Base-by-base conservation (phyloP, 2,113 vertebrate genomes). In the Chaetura pelagica region DNA sequence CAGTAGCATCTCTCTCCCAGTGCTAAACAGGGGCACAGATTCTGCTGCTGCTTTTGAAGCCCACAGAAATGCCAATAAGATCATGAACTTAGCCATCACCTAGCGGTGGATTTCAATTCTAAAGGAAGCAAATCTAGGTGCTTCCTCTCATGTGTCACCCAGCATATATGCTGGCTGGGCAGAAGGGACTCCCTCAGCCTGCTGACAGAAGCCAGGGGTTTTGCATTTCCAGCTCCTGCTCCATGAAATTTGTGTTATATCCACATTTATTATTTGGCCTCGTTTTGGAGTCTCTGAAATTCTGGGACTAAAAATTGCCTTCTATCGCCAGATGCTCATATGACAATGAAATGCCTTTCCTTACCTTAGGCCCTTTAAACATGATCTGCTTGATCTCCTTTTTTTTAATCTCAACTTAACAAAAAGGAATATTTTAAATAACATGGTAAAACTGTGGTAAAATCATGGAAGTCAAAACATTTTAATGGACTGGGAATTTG, bases 401-500 rank as follows among this genome's bases (percentile, higher is more conserved):
- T 5, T 35, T 40, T 51, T 30, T 27, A 63, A 48, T 61, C 63
- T 77, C 32, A 63, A 82, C 79, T 44, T 89, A 94, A 84, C 48
- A 44, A 22, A 86, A 94, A 96, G 85, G 21, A 57, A 13, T 88
- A 93, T 95, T 91, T 89, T 87, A 91, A 94, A 90, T 34, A 84
- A 90, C 2, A 0, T 46, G 57, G 87, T 64, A 27, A 38, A 94
- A 84, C 26, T 5, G 8, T 14, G 77, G 57, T 32, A 74, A 97
- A 76, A 88, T 80, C 40, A 38, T 62, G 52, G 44, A 84, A 92
- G 34, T 63, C 4, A 2, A 84, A 93, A 88, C 44, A 87, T 82
- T 94, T 96, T 90, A 96, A 96, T 69, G 67, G 93, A 73, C 83
- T 93, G 68, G 58, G n/a, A 89, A 97, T 95, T 76, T 75, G 80